Base-by-base conservation (phyloP, 2,797 vertebrate species). In the Falco biarmicus region DNA sequence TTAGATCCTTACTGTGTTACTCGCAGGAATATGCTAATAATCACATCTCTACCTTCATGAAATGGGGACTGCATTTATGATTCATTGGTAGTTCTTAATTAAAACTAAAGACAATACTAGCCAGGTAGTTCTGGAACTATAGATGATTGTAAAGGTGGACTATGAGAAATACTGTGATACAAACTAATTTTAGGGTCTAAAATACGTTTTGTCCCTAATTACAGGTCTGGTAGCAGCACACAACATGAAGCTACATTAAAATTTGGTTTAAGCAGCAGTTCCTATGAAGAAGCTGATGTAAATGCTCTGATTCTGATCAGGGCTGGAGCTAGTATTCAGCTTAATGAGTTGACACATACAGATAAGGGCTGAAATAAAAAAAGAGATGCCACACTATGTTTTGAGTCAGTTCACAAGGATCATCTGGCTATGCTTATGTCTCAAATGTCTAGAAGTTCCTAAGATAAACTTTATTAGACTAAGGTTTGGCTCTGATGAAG, bases 11-110 rank as follows among this genome's bases (percentile, higher is more conserved):
- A 59, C 21, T 29, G 1, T 29, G 24, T n/a, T 60, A 61, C 8
- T 5, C 50, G 37, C 26, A 51, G 13, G 5, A 48, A 53, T 63
- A 71, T 47, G 5, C 2, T 80, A 63, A 66, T 70, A 70, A 57
- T 47, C 34, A 48, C 3, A 4, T 61, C 3, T 71, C 32, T 53
- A 48, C 3, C 9, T 53, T 71, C n/a, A 66, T 29, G 45, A 74
- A 80, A 65, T 39, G 13, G 0, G 0, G 57, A 19, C 53, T 39
- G 6, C 8, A 16, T 1, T 1, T 57, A 25, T 32, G 26, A 66
- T 79, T 89, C 51, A 20, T 75, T 57, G 41, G 13, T 63, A 37
- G 8, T 8, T 61, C 17, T 65, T 56, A 22, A 61, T 61, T 57
- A 50, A 29, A 3, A 15, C 11, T 37, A 22, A 34, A 56, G 24